Conservation (phyloP, 1,140 invertebrate species). For the Drosophila biarmipes region DNA sequence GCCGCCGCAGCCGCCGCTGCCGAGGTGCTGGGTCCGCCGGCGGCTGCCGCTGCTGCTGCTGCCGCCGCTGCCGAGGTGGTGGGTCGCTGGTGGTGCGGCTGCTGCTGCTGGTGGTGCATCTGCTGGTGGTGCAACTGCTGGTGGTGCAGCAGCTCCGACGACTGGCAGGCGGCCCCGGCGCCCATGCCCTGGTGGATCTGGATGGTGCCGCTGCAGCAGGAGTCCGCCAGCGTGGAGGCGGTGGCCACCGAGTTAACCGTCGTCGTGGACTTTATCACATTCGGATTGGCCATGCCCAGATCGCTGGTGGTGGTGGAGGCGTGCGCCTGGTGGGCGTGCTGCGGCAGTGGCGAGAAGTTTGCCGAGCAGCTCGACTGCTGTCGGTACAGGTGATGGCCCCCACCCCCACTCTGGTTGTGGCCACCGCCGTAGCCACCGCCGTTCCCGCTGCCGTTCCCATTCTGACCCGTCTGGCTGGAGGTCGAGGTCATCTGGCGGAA, state of each 20-base stretch:
- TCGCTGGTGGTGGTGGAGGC: constrained; percentile 82
- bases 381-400: constrained; percentile 56
- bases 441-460: constrained; percentile 34
- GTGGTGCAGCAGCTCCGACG: constrained; percentile 64
- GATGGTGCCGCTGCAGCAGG: constrained; percentile 80
- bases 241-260: constrained; percentile 82
- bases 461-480: constrained; percentile 74
- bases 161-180: constrained; percentile 71
- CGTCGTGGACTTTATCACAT: constrained; percentile 84
- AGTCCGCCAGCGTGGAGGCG: constrained; percentile 79
- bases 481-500: constrained; percentile 79
- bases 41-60: constrained; percentile 34
- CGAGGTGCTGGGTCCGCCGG: constrained; percentile 47
- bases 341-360: constrained; percentile 77
- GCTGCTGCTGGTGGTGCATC: constrained; percentile 28
- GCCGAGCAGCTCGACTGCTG: constrained; percentile 83
- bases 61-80: constrained; percentile 47
- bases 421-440: constrained; percentile 2
- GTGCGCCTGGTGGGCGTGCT: constrained; percentile 79
- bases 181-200: constrained; percentile 81
- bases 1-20: constrained; percentile 43
- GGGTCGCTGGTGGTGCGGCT: constrained; percentile 33
- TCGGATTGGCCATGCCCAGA: constrained; percentile 76
- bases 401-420: background rate
- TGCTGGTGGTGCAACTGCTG: constrained; percentile 45